phyloP scores from a whole-genome alignment of 2,888 invertebrate genomes.

The Lasiommata megera region DNA sequence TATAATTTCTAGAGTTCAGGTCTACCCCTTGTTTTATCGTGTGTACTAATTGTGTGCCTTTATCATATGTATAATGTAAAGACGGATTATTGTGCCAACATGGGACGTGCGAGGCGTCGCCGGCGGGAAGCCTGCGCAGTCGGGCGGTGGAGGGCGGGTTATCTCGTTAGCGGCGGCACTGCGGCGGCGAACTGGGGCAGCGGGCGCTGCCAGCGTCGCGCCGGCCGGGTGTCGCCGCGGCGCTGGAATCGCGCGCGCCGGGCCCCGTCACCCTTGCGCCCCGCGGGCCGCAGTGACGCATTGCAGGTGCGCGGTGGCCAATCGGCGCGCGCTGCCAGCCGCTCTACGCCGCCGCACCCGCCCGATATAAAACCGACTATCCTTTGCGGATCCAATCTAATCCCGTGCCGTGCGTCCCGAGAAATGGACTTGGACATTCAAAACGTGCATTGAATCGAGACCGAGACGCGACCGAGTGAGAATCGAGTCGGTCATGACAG shows the following conservation, averaged over 20 bases:
- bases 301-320: slow-evolving; percentile 92
- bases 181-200: slow-evolving; percentile 61
- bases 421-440: slow-evolving; percentile 76
- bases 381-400: slow-evolving; percentile 84
- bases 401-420: slow-evolving; percentile 76
- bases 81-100: slow-evolving; percentile 24
- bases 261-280: slow-evolving; percentile 40
- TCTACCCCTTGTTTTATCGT: too few relatives aligned
- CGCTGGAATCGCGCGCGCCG: slow-evolving; percentile 44
- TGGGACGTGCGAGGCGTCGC: slow-evolving; percentile 28
- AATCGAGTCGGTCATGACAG: slow-evolving; percentile 69
- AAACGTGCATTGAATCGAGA: slow-evolving; percentile 46
- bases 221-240: slow-evolving; percentile 39
- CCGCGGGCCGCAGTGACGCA: slow-evolving; percentile 85
- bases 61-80: background rate
- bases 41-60: background rate
- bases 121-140: slow-evolving; percentile 45
- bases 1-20: too few relatives aligned
- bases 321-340: slow-evolving; percentile 86
- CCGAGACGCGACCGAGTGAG: slow-evolving; percentile 51
- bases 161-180: slow-evolving; percentile 47
- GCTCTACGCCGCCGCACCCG: slow-evolving; percentile 89
- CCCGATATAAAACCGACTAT: slow-evolving; percentile 84
- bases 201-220: slow-evolving; percentile 47
- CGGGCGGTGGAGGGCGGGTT: slow-evolving; percentile 31